Evolutionary conservation across 2,888 invertebrate genomes (phyloP).

Genomic region (Clanis bilineata): DNA sequence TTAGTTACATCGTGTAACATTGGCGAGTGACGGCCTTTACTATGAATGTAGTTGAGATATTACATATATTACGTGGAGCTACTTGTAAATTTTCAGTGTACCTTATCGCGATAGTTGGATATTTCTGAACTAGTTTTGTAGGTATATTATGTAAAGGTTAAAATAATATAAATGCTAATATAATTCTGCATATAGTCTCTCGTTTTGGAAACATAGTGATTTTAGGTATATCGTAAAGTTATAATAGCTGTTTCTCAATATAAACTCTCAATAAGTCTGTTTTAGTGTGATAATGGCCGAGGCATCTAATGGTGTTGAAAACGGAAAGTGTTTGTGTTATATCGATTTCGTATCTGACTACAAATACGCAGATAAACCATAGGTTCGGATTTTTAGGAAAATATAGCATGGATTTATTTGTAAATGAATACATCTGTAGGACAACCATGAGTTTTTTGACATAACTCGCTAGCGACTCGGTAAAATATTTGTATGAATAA

Average conservation of each 20-base stretch:
- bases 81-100: slow-evolving; percentile 10
- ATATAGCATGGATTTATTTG: no score
- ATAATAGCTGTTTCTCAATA: slow-evolving; percentile 1
- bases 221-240: background rate
- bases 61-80: background rate
- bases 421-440: no score
- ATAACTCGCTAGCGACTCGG: no score
- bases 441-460: no score
- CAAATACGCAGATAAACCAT: no score
- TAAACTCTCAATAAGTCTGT: slow-evolving; percentile 7
- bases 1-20: background rate
- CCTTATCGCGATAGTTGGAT: slow-evolving; percentile 9
- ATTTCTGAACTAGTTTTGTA: slow-evolving; percentile 2
- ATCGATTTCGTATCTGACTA: background rate
- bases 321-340: background rate
- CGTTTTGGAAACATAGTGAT: background rate
- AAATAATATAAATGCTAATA: background rate
- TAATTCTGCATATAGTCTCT: background rate
- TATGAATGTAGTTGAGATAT: background rate
- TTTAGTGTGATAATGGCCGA: slow-evolving; percentile 7
- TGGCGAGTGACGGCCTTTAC: background rate
- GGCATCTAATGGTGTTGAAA: background rate
- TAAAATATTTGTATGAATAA: no score
- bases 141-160: background rate
- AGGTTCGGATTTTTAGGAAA: no score